Evolutionary conservation across 2,797 vertebrate genomes (phyloP).

Genomic region (Sparidentex hasta): DNA sequence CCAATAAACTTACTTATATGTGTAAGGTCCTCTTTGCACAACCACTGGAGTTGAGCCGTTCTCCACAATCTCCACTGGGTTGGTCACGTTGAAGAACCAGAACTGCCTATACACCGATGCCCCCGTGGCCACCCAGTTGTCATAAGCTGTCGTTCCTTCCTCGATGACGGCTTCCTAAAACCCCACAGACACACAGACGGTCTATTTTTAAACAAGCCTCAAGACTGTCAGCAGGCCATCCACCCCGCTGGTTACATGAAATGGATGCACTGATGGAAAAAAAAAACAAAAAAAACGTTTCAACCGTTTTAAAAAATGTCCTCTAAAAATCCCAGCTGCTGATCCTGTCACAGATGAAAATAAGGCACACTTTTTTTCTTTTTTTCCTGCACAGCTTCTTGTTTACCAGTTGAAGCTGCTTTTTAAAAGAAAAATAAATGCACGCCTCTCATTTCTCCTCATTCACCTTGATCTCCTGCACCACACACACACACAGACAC

Average conservation of each 20-base stretch:
- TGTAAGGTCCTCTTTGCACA: slow-evolving; percentile 93
- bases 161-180: slow-evolving; percentile 89
- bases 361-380: slow-evolving; percentile 23
- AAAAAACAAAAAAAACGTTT: background rate
- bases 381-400: slow-evolving; percentile 26
- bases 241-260: slow-evolving; percentile 54
- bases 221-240: slow-evolving; percentile 72
- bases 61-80: slow-evolving; percentile 83
- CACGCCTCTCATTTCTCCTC: slow-evolving; percentile 55
- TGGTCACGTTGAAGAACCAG: slow-evolving; percentile 93
- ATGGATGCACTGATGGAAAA: slow-evolving; percentile 26
- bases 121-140: slow-evolving; percentile 90
- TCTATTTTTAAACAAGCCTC: slow-evolving; percentile 77
- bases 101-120: slow-evolving; percentile 90
- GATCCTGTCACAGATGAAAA: slow-evolving; percentile 41
- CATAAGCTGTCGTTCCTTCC: slow-evolving; percentile 90
- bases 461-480: slow-evolving; percentile 77
- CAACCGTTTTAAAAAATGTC: background rate
- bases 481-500: background rate
- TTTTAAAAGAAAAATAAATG: slow-evolving; percentile 12
- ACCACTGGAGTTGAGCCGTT: slow-evolving; percentile 84
- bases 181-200: slow-evolving; percentile 63
- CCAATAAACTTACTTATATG: slow-evolving; percentile 86
- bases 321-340: slow-evolving; percentile 34
- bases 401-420: slow-evolving; percentile 42